These are phyloP conservation scores for Drosophila kurseongensis DNA, from an alignment of 1,140 invertebrate species.

Conservation along the genomic window DNA sequence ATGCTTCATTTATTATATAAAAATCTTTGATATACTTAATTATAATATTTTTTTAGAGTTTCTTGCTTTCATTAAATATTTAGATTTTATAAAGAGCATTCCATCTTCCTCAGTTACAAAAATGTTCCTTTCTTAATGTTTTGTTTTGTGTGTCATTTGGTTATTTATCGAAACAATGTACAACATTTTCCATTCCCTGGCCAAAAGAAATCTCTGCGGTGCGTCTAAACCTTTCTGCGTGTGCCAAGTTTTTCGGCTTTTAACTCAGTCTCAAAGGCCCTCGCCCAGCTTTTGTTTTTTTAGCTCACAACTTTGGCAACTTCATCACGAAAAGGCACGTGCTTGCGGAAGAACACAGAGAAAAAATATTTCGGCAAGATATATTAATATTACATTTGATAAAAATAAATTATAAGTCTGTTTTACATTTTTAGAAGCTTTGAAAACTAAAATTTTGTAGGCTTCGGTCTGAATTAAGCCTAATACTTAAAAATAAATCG, in stretches of 20 bases:
- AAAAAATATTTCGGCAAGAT: background rate
- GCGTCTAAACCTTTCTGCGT: conserved; percentile 68
- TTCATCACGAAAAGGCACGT: conserved; percentile 68
- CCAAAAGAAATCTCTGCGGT: conserved; percentile 60
- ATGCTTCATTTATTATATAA: no score
- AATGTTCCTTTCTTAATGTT: conserved; percentile 6
- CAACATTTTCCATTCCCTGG: conserved; percentile 53
- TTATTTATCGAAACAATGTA: conserved; percentile 65
- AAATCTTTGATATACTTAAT: background rate
- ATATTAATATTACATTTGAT: background rate
- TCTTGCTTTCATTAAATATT: background rate
- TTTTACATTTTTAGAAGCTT: no score
- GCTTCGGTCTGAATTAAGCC: no score
- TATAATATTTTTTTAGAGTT: background rate
- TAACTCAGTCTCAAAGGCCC: conserved; percentile 43
- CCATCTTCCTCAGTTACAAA: background rate
- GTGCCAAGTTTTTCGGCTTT: conserved; percentile 72
- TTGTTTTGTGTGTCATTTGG: conserved; percentile 60
- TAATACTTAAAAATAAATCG: no score
- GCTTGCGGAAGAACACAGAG: conserved; percentile 8
- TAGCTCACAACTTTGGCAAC: conserved; percentile 44
- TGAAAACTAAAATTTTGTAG: no score
- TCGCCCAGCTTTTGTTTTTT: conserved; percentile 4
- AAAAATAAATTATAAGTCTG: background rate
- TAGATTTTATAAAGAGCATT: conserved; percentile 11